Base-by-base conservation (phyloP, 2,888 invertebrate genomes). In the Megastigmus dorsalis region DNA sequence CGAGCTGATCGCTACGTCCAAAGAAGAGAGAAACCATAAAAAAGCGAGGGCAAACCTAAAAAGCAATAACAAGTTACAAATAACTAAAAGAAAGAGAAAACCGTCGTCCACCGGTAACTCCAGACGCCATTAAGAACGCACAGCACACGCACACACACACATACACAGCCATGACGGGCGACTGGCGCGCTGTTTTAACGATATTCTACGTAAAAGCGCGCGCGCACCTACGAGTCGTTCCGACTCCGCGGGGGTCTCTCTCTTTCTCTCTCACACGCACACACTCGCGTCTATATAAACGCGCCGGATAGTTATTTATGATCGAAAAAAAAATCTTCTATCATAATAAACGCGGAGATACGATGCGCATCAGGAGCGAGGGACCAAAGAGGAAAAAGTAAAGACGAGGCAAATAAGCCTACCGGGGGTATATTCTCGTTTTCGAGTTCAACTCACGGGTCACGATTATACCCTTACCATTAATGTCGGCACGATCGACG, bases 271-370 rank as follows among this genome's bases (percentile, higher is more conserved):
- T n/a, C 15, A 10, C n/a, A n/a, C 20, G 41, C 26, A 38, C 30
- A 69, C 28, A 30, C 18, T 20, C 18, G 30, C 10, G 23, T n/a
- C n/a, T n/a, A n/a, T 52, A 52, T 38, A 20, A 30, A 41, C 30
- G 62, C n/a, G 41, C 33, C 43, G 66, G 81, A 81, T 76, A 78
- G 82, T 82, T 84, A 86, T 86, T 85, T 86, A 86, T 82, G 83
- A 77, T 77, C 78, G 80, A 81, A 84, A 85, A 84, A n/a, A 84
- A 84, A 84, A 80, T 83, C 82, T 81, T 84, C 83, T 83, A 83
- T 85, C 84, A 82, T 84, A 85, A 84, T 84, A 84, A 84, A 77
- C 81, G 76, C 78, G 71, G 75, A 80, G 82, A 82, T 82, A 82
- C 79, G 80, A 78, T 76, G 81, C 72, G 78, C 67, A 77, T 23